Conservation (phyloP, 2,113 vertebrate genomes). For the Urocitellus parryii region DNA sequence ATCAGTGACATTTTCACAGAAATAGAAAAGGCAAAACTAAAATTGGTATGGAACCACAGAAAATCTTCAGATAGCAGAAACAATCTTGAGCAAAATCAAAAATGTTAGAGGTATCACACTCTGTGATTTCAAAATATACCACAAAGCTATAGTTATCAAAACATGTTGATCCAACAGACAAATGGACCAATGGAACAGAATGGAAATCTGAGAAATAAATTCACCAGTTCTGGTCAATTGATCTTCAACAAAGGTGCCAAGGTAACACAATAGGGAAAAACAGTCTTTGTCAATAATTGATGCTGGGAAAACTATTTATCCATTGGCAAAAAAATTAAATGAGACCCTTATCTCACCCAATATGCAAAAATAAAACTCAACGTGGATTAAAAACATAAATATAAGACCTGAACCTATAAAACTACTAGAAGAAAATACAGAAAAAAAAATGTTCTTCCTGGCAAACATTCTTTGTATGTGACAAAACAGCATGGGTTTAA, state of each 20-base stretch:
- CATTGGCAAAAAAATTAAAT: background rate
- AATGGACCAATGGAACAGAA: background rate
- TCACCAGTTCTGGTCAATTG: background rate
- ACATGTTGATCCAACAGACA: background rate
- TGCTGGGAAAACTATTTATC: background rate
- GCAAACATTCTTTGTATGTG: background rate
- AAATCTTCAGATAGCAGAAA: background rate
- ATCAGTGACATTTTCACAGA: background rate
- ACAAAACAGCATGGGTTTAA: background rate
- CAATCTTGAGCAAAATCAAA: background rate
- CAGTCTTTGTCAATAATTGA: background rate
- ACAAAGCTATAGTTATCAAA: background rate
- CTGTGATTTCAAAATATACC: background rate
- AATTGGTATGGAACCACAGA: background rate
- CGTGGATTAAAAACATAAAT: background rate
- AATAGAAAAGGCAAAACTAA: background rate
- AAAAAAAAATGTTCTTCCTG: background rate
- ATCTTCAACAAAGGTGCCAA: background rate
- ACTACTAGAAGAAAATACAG: background rate
- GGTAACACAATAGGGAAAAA: background rate
- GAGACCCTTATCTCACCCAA: background rate
- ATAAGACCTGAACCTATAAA: background rate
- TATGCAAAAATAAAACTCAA: background rate
- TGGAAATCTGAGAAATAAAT: background rate
- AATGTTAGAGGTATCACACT: background rate